A percentile compares a stretch with the other conserved stretches of the same genome.
phyloP scores from a whole-genome alignment of 2,888 invertebrate species.

The Aphelenchoides bicaudatus region DNA sequence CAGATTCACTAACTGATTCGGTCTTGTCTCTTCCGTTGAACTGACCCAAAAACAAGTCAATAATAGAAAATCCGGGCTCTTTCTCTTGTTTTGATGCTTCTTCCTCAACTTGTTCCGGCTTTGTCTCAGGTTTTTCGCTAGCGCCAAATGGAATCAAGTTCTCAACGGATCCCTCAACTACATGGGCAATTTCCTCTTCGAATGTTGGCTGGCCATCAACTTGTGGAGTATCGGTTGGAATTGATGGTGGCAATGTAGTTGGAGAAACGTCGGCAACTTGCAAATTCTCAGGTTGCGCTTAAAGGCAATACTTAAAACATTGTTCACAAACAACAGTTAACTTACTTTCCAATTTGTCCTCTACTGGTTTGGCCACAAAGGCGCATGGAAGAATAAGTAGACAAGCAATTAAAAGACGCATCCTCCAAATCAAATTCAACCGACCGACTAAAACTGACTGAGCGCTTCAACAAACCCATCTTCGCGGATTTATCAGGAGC shows the following conservation, averaged over 20 bases:
- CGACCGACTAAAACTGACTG: no score
- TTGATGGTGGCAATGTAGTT: no score
- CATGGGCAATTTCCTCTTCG: not conserved
- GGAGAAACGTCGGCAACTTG: no score
- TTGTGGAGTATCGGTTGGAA: not conserved
- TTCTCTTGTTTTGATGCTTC: not conserved
- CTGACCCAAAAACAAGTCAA: not conserved
- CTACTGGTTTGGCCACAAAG: slow-evolving; percentile 11
- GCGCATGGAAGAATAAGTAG: not conserved
- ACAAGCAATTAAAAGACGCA: no score
- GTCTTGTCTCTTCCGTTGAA: no score
- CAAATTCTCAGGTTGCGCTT: no score
- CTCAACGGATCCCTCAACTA: slow-evolving; percentile 10
- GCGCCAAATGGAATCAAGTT: slow-evolving; percentile 15
- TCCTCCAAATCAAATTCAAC: no score
- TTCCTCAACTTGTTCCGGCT: not conserved
- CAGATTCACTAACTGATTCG: no score
- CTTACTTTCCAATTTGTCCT: slow-evolving; percentile 7
- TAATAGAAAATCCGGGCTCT: not conserved
- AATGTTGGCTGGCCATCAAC: not conserved
- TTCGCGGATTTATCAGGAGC: no score
- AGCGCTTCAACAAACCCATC: no score
- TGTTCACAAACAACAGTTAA: not conserved
- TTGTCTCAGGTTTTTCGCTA: not conserved
- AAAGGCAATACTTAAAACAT: no score